A percentile compares a stretch with the other conserved stretches of the same genome.
These are phyloP conservation scores for Caenorhabditis japonica DNA, from an alignment of 2,888 invertebrate genomes.

Conservation along the genomic window DNA sequence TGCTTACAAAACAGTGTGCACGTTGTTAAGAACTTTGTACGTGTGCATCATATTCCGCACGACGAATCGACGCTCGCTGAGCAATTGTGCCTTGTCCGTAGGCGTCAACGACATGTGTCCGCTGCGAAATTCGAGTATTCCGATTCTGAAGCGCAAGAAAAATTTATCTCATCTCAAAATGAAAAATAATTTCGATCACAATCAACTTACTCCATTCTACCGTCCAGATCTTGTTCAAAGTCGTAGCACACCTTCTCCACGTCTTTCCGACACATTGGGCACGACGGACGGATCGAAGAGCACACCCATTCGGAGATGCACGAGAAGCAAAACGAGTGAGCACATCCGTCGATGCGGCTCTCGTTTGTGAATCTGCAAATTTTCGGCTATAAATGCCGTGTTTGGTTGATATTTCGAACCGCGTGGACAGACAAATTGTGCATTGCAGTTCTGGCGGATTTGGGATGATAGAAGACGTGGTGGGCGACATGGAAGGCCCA, in stretches of 20 bases:
- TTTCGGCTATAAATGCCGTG: not conserved
- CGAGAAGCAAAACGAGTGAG: conserved; percentile 45
- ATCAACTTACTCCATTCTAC: conserved; percentile 9
- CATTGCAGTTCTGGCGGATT: conserved; percentile 4
- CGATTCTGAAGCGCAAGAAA: conserved; percentile 8
- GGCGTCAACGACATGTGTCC: conserved; percentile 6
- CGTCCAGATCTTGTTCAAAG: not conserved
- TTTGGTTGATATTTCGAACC: no score
- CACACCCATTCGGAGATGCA: conserved; percentile 54
- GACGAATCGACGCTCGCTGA: conserved; percentile 24
- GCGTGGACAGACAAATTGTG: conserved; percentile 29
- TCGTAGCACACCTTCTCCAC: conserved; percentile 25
- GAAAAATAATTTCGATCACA: no score
- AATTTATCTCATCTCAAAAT: not conserved
- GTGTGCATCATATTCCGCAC: conserved; percentile 30
- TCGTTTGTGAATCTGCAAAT: conserved; percentile 25
- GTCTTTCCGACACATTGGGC: conserved; percentile 31
- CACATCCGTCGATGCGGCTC: conserved; percentile 33
- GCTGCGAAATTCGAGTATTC: conserved; percentile 21
- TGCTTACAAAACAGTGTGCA: conserved; percentile 9
- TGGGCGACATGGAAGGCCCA: not conserved
- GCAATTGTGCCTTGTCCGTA: conserved; percentile 8
- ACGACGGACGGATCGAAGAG: conserved; percentile 24
- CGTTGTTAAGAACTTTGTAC: not conserved
- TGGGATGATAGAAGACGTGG: not conserved